Conservation (phyloP, 2,113 vertebrate genomes). For the Lamprologus tigripictilis region DNA sequence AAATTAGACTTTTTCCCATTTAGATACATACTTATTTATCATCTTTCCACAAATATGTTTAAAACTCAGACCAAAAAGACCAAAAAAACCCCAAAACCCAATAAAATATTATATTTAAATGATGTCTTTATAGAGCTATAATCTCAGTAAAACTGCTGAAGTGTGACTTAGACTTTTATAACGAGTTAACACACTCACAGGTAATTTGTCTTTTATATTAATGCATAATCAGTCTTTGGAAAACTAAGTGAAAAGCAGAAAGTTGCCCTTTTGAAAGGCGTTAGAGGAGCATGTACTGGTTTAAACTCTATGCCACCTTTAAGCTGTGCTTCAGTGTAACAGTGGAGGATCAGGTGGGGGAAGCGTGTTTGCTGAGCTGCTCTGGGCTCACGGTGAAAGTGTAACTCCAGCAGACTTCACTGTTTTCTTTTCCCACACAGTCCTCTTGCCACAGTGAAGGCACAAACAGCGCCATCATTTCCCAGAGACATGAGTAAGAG, state of each 20-base stretch:
- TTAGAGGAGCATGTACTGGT: neutral
- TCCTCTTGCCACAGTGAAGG: conserved; percentile 32
- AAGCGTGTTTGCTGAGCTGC: neutral
- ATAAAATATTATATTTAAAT: neutral
- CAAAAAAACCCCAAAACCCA: fast-evolving
- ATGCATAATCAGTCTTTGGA: neutral
- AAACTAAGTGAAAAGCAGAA: neutral
- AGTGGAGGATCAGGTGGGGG: neutral
- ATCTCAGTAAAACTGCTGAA: neutral
- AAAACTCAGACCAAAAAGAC: neutral
- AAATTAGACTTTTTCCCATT: neutral
- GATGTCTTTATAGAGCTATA: fast-evolving
- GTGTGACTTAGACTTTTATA: neutral
- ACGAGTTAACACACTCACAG: neutral
- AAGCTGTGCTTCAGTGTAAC: neutral
- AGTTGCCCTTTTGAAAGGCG: fast-evolving
- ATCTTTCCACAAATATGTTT: neutral
- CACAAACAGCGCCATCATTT: conserved; percentile 24
- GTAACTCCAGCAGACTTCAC: neutral
- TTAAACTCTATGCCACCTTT: neutral
- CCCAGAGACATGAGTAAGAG: conserved; percentile 18
- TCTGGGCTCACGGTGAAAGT: neutral
- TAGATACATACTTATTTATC: neutral
- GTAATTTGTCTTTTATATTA: neutral
- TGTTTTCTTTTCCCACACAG: neutral